Percentiles rank a stretch among this genome's conserved stretches.
phyloP scores from a whole-genome alignment of 2,113 vertebrate species.

The Meleagris gallopavo region DNA sequence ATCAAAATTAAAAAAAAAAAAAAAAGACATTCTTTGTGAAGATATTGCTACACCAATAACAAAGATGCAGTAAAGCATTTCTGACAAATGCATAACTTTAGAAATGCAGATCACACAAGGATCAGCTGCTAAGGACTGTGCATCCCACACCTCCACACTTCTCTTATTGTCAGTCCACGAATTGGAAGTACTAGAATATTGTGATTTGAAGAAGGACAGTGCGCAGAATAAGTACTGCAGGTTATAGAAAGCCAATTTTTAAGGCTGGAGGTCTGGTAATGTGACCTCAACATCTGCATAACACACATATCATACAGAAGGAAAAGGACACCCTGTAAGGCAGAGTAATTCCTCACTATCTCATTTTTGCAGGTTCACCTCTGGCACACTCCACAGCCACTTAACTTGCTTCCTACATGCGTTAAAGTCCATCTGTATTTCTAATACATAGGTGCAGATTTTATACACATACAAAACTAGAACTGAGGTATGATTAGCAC shows the following conservation, averaged over 20 bases:
- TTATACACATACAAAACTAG: neutral
- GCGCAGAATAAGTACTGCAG: neutral
- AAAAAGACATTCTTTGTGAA: neutral
- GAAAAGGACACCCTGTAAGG: neutral
- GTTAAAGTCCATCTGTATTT: neutral
- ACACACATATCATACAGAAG: accelerated
- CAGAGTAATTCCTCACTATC: no score
- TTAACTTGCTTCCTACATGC: neutral
- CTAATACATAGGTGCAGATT: neutral
- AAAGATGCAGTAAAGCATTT: neutral
- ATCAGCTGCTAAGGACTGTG: neutral
- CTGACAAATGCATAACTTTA: neutral
- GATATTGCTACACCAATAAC: neutral
- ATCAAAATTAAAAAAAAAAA: neutral
- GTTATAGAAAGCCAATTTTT: neutral
- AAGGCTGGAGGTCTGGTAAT: neutral
- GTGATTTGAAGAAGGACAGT: neutral
- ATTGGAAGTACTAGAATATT: neutral
- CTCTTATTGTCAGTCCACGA: neutral
- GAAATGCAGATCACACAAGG: neutral
- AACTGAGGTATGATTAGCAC: neutral
- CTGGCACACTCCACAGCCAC: neutral
- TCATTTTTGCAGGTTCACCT: neutral
- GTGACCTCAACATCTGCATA: neutral
- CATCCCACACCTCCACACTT: neutral